These are phyloP conservation scores for Cryptotermes secundus DNA, from an alignment of 1,140 invertebrate species.

Conservation along the genomic window DNA sequence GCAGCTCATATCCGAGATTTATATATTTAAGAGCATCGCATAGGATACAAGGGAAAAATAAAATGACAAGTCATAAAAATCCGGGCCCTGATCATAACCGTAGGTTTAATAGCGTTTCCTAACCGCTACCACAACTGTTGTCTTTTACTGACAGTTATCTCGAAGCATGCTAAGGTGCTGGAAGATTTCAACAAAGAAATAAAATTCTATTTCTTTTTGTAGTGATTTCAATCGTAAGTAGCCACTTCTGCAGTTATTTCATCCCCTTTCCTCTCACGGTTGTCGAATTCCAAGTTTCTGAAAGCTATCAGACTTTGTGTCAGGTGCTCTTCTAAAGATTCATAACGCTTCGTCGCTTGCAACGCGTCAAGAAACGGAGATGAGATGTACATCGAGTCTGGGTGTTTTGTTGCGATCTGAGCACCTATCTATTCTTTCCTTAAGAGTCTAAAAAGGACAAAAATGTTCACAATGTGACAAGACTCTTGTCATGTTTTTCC, in stretches of 20 bases:
- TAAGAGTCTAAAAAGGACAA: neutral
- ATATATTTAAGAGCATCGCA: too few species aligned
- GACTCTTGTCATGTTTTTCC: neutral
- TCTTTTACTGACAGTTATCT: neutral
- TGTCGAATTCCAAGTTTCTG: neutral
- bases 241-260: neutral
- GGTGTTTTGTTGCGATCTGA: neutral
- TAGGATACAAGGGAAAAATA: too few species aligned
- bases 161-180: neutral
- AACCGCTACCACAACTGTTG: too few species aligned
- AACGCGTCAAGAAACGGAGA: neutral
- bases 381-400: neutral
- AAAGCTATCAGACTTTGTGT: neutral
- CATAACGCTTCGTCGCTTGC: neutral
- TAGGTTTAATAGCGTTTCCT: too few species aligned
- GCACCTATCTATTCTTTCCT: neutral
- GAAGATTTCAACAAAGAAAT: neutral
- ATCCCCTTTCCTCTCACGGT: neutral
- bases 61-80: too few species aligned
- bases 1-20: too few species aligned
- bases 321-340: neutral
- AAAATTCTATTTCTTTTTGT: neutral
- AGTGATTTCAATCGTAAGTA: neutral
- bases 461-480: constrained; percentile 5
- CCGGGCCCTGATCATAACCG: too few species aligned